phyloP scores from a whole-genome alignment of 1,140 invertebrate genomes.

The Neodiprion pinetum region DNA sequence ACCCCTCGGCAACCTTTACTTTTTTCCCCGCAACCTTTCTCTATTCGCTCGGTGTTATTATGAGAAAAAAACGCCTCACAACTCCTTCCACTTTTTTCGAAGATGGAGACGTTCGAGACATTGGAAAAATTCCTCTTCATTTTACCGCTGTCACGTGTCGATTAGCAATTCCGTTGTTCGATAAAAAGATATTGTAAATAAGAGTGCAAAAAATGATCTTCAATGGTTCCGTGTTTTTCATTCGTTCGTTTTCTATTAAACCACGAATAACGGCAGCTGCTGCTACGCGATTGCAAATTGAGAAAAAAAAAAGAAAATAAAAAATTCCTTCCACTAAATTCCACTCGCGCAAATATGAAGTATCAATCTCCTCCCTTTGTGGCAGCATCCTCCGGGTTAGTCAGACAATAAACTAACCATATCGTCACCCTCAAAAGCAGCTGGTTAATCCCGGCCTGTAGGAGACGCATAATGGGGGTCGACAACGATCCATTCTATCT shows the following conservation, averaged over 20 bases:
- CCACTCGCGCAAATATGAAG: neutral
- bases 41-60: neutral
- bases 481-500: constrained; percentile 2
- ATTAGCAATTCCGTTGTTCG: too few relatives aligned
- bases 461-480: neutral
- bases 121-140: neutral
- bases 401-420: neutral
- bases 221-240: too few relatives aligned
- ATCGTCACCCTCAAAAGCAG: neutral
- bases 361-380: neutral
- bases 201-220: too few relatives aligned
- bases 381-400: neutral
- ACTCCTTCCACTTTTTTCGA: neutral
- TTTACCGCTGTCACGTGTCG: too few relatives aligned
- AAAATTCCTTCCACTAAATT: too few relatives aligned
- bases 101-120: neutral
- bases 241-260: too few relatives aligned
- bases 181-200: too few relatives aligned
- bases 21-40: neutral
- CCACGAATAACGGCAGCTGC: too few relatives aligned
- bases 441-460: neutral
- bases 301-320: too few relatives aligned
- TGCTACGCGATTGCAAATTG: too few relatives aligned
- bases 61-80: neutral
- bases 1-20: neutral